Percentiles rank a stretch among this genome's conserved stretches.
Evolutionary conservation across 2,888 invertebrate species (phyloP).

Genomic region (Malthinus seriepunctatus): DNA sequence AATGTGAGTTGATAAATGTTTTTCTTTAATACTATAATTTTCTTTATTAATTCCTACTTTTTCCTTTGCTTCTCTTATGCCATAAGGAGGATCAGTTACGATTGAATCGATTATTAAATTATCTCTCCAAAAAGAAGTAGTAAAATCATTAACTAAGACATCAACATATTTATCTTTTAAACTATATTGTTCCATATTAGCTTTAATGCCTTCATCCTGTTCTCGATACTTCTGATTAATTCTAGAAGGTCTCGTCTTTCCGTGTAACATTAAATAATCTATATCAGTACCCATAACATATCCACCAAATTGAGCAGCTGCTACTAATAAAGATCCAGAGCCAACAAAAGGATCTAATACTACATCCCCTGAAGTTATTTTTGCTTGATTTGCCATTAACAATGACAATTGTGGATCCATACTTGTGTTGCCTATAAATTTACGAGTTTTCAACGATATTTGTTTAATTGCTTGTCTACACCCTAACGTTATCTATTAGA

Average conservation of each 20-base stretch:
- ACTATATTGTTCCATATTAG: conserved; percentile 90
- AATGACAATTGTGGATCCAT: conserved; percentile 97
- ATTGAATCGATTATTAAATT: conserved; percentile 83
- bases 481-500: conserved; percentile 76
- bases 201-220: conserved; percentile 83
- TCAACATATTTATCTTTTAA: conserved; percentile 78
- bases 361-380: conserved; percentile 70
- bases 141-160: conserved; percentile 90
- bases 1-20: conserved; percentile 71
- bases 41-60: conserved; percentile 72
- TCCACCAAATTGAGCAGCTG: conserved; percentile 87
- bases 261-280: conserved; percentile 93
- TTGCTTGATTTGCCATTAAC: conserved; percentile 94
- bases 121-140: conserved; percentile 77
- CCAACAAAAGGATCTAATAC: conserved; percentile 95
- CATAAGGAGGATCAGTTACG: conserved; percentile 98
- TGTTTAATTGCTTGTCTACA: conserved; percentile 79
- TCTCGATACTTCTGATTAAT: conserved; percentile 74
- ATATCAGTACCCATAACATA: conserved; percentile 91
- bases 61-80: conserved; percentile 92
- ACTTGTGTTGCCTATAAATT: conserved; percentile 97
- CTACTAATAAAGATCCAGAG: conserved; percentile 80
- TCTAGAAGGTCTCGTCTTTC: conserved; percentile 77
- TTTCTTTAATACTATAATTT: conserved; percentile 66
- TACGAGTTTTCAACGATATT: conserved; percentile 84